Base-by-base conservation (phyloP, 2,113 vertebrate genomes). In the Pimephales promelas region DNA sequence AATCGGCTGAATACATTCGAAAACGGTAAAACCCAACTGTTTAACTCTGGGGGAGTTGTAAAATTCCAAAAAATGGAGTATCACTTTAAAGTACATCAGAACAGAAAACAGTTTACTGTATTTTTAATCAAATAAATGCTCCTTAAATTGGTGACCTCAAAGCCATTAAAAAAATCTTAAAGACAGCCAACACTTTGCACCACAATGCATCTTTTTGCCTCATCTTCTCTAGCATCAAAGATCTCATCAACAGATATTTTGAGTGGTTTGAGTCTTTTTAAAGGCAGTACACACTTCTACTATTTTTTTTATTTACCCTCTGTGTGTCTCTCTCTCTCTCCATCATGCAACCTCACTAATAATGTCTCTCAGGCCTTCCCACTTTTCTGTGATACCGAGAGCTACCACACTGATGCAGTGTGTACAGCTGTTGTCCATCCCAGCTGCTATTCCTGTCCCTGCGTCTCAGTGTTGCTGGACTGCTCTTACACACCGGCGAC, bases 381-480 rank as follows among this genome's bases (percentile, higher is more conserved):
- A 62, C 28, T 54, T 56, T 72, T 77, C 54, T 40, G 40, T 40
- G 83, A 56, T 52, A 45, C 22, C 34, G 71, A 28, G n/a, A 61
- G 52, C 24, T 36, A 57, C 5, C 71, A 61, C 52, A 78, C 52
- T 52, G 11, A 49, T 62, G 72, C n/a, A 43, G 47, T n/a, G 18
- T 18, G 18, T 28, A 79, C 22, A 43, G 31, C 47, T 49, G 47
- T 40, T 40, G 31, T 75, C 84, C 86, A 81, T 73, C 79, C 70
- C 87, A 83, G 77, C 24, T 31, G 91, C 85, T 89, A 83, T 75
- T 28, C 11, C 64, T 82, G 82, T 89, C 74, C 59, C 61, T 81
- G 68, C 78, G 70, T 75, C 74, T 70, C 68, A 70, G 70, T n/a
- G 54, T 72, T 78, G 43, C 68, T 68, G 68, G 73, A 84, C 66